Conservation (phyloP, 2,113 vertebrate species). For the Grus americana region DNA sequence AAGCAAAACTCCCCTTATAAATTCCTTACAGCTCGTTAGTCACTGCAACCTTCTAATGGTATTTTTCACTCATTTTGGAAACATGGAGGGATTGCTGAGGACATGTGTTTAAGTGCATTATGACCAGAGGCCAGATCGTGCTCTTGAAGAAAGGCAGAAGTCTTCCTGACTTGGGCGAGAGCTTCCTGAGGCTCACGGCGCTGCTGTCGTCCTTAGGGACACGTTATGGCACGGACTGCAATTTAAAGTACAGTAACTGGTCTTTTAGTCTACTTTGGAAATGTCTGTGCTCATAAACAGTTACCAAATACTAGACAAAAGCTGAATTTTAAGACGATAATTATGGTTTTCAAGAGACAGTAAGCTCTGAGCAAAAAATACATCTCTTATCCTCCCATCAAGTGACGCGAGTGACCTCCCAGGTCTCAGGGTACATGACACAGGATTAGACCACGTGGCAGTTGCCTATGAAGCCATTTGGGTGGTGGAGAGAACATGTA, state of each 20-base stretch:
- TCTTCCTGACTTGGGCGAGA: background rate
- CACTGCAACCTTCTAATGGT: background rate
- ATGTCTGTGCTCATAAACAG: background rate
- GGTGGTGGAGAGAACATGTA: background rate
- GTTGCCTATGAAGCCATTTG: background rate
- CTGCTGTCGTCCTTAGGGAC: background rate
- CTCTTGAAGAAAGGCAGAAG: background rate
- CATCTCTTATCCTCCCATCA: rapidly evolving
- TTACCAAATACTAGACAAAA: background rate
- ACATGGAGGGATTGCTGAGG: background rate
- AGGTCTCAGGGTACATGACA: background rate
- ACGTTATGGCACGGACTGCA: background rate
- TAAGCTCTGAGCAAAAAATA: background rate
- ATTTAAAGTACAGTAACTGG: background rate
- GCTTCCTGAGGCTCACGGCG: background rate
- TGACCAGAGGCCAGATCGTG: background rate
- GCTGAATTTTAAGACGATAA: background rate
- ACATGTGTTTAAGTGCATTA: background rate
- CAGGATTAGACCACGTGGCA: background rate
- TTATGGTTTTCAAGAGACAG: background rate
- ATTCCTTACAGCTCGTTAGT: background rate
- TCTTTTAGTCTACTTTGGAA: background rate
- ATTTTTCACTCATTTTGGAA: background rate
- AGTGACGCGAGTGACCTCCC: background rate
- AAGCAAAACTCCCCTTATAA: background rate